These are phyloP conservation scores for Sphyrna mokarran DNA, from an alignment of 2,113 vertebrate species.

Conservation along the genomic window DNA sequence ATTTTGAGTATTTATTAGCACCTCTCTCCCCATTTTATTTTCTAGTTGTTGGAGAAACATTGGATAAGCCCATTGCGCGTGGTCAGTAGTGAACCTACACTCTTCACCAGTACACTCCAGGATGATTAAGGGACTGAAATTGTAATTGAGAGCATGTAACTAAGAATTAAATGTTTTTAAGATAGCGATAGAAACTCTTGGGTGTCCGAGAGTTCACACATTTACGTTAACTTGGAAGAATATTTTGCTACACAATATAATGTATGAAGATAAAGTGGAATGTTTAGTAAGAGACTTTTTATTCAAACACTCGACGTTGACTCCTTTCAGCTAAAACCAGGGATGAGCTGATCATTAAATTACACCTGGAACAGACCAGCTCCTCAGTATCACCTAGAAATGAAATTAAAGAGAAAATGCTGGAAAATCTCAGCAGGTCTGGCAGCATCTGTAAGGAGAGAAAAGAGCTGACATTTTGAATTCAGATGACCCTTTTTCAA, in stretches of 20 bases:
- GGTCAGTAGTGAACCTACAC: not conserved
- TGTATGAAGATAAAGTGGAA: not conserved
- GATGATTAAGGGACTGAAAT: conserved; percentile 29
- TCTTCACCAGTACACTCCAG: not conserved
- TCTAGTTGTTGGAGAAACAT: not conserved
- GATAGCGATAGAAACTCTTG: not conserved
- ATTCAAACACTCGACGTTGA: not conserved
- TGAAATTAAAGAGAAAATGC: no score
- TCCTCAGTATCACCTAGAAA: no score
- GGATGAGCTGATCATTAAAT: not conserved
- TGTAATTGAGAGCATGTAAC: not conserved
- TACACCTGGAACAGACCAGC: not conserved
- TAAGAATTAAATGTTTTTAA: not conserved
- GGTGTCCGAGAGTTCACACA: not conserved
- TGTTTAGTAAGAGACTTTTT: not conserved
- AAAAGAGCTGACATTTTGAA: no score
- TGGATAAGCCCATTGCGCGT: not conserved
- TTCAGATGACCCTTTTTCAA: no score
- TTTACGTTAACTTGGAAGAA: not conserved
- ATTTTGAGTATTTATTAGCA: conserved; percentile 20
- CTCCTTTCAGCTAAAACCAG: not conserved
- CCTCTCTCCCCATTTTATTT: not conserved
- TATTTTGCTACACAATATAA: not conserved
- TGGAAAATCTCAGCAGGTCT: no score
- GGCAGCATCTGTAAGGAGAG: no score